Base-by-base conservation (phyloP, 2,888 invertebrate genomes). In the Graphium colonna region DNA sequence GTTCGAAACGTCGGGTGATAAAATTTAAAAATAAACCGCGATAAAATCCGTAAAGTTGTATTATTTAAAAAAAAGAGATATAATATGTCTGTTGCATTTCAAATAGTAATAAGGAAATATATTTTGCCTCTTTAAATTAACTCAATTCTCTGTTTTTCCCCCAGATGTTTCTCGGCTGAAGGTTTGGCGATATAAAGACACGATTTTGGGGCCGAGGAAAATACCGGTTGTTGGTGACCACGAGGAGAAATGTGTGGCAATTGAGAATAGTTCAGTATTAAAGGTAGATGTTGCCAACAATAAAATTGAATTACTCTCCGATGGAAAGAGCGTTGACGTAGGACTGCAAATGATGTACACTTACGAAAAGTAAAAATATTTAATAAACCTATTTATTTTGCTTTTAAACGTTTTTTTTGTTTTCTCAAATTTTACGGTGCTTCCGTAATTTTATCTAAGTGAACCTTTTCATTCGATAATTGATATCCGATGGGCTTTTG, bases 111-210 rank as follows among this genome's bases (percentile, higher is more conserved):
- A n/a, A n/a, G n/a, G n/a, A n/a, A n/a, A n/a, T n/a, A n/a, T n/a
- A n/a, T n/a, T n/a, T n/a, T n/a, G n/a, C n/a, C n/a, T n/a, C n/a
- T n/a, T n/a, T n/a, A n/a, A n/a, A n/a, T n/a, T n/a, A n/a, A n/a
- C n/a, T n/a, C n/a, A n/a, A n/a, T n/a, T n/a, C n/a, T n/a, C n/a
- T n/a, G n/a, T n/a, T n/a, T n/a, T n/a, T n/a, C n/a, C n/a, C n/a
- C n/a, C 79, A 95, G 95, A 93, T 77, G 62, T 88, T 1, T 87
- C 81, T 48, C 79, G 83, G 12, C 78, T 98, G 8, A 91, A 92
- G 65, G 72, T 98, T 9, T 95, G 95, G 92, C 92, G 95, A 16
- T 96, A 94, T 80, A 88, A 92, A 52, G 96, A 98, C 79, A 93
- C 95, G 0, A 63, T 91, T 1, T 60, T 94, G 18, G 97, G 97